Evolutionary conservation across 2,797 vertebrate genomes (phyloP).

Genomic region (Phoebastria nigripes): DNA sequence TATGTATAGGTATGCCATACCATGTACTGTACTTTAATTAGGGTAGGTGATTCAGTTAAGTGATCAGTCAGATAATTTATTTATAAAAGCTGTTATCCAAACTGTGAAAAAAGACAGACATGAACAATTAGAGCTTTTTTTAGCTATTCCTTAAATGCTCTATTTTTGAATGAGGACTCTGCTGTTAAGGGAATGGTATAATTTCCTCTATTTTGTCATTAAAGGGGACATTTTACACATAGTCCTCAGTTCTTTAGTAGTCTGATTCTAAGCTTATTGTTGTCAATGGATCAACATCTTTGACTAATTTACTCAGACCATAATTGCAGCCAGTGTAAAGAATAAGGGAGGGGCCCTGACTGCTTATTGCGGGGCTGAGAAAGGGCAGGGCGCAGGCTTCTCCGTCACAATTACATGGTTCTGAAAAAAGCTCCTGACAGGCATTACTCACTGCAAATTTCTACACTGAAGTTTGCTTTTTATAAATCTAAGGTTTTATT

Average conservation of each 20-base stretch:
- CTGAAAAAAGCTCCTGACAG: neutral
- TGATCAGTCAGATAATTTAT: conserved; percentile 12
- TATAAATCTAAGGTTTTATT: neutral
- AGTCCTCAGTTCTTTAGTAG: neutral
- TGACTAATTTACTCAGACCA: neutral
- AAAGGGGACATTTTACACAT: neutral
- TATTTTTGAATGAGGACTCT: neutral
- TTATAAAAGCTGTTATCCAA: conserved; percentile 26
- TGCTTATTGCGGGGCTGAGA: neutral
- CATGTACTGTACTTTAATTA: neutral
- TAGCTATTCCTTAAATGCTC: neutral
- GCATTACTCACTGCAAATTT: neutral
- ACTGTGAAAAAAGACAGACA: neutral
- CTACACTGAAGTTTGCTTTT: neutral
- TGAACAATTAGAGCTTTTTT: neutral
- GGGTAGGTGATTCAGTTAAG: neutral
- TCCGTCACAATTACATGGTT: neutral
- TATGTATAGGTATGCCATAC: neutral
- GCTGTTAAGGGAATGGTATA: neutral
- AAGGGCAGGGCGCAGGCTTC: neutral
- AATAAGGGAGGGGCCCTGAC: neutral
- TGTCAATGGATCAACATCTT: neutral
- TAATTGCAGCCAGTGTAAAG: neutral
- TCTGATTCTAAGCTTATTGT: neutral
- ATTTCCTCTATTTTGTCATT: neutral